Base-by-base conservation (phyloP, 2,113 vertebrate genomes). In the Rhynchopsitta pachyrhyncha region DNA sequence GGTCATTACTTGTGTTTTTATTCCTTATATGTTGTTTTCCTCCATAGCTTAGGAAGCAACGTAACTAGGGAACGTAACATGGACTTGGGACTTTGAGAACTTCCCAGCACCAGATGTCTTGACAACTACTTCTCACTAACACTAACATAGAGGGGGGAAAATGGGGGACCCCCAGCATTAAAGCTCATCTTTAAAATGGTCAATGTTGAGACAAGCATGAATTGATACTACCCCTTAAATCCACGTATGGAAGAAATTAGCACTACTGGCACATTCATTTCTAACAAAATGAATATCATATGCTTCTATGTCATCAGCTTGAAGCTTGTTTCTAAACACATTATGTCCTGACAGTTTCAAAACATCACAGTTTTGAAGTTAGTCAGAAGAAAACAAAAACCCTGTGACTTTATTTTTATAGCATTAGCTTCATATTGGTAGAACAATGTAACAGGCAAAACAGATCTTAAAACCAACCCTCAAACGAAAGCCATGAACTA, bases 301-400 rank as follows among this genome's bases (percentile, higher is more conserved):
- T 63, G 92, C 55, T 78, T 29, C 42, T 42, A 47, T 91, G 73
- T 92, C 92, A 94, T 75, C 84, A 91, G 77, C 71, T 93, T 46
- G 52, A 46, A 87, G 47, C 53, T 77, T 66, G 66, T 80, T 95
- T 79, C 83, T 79, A 85, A 93, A 73, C 41, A 84, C 53, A 86
- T 86, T 79, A 75, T 27, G 73, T 31, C 39, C 17, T 79, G 71
- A 86, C 81, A 80, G 35, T 35, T 66, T 79, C 50, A 82, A 92
- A 88, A 52, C 41, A 86, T 35, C 31, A 23, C 66, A 84, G 46
- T 62, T 87, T 71, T 44, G 41, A 94, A 87, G 75, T 87, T 87
- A 74, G 73, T 67, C 41, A 47, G 16, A 69, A 37, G 15, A 76
- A 87, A 94, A 94, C 63, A 84, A 91, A 75, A 47, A 16, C 44